Evolutionary conservation across 2,888 invertebrate genomes (phyloP).

Genomic region (Pecten maximus): DNA sequence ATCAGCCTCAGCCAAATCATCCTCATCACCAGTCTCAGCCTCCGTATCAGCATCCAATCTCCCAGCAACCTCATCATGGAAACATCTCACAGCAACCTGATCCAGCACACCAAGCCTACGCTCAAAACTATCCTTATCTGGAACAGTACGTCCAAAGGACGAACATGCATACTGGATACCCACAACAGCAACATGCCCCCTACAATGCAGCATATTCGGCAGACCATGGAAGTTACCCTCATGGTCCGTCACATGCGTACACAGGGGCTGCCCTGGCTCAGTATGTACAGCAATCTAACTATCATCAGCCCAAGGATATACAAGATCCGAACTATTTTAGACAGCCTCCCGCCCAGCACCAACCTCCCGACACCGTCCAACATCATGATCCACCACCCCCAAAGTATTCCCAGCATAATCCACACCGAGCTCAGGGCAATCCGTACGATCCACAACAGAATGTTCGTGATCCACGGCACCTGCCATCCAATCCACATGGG

Average conservation of each 20-base stretch:
- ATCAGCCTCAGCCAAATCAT: slow-evolving; percentile 54
- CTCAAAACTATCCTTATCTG: slow-evolving; percentile 31
- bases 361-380: neutral
- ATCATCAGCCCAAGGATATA: neutral
- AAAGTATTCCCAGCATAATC: neutral
- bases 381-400: neutral
- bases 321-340: neutral
- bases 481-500: neutral
- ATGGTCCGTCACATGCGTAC: neutral
- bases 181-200: neutral
- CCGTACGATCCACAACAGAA: neutral
- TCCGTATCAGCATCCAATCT: neutral
- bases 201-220: neutral
- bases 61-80: neutral
- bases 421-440: neutral
- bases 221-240: neutral
- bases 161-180: neutral
- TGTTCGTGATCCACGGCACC: neutral
- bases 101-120: slow-evolving; percentile 42
- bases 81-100: slow-evolving; percentile 40
- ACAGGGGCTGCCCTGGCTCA: neutral
- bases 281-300: neutral
- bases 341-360: neutral
- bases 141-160: neutral
- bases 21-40: slow-evolving; percentile 59